A percentile compares a stretch with the other conserved stretches of the same genome.
These are phyloP conservation scores for Dicerorhinus sumatrensis DNA, from an alignment of 2,113 vertebrate genomes.

Conservation along the genomic window DNA sequence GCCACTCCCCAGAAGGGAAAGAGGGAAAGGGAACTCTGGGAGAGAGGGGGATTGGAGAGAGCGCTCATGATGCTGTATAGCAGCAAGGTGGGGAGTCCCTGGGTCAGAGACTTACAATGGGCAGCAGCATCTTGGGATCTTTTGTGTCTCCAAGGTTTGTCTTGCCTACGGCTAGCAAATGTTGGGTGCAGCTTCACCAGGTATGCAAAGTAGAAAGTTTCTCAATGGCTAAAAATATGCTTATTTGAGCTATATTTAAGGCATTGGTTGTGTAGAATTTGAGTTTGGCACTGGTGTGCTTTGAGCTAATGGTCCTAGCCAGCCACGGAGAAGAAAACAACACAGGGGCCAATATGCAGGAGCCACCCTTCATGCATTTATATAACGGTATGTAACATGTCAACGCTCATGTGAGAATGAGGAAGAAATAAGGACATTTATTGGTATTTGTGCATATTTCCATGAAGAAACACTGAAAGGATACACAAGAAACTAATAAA, in stretches of 20 bases:
- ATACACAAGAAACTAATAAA: not conserved
- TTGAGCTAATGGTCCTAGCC: not conserved
- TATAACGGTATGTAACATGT: not conserved
- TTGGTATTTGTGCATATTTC: not conserved
- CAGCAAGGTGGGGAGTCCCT: not conserved
- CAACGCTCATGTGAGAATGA: not conserved
- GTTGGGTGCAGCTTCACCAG: not conserved
- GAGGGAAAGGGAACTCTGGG: not conserved
- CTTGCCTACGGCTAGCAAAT: not conserved
- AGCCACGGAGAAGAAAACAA: not conserved
- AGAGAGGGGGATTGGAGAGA: not conserved
- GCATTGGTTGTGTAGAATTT: not conserved
- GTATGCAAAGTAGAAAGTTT: not conserved
- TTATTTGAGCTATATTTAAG: not conserved
- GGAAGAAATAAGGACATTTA: not conserved
- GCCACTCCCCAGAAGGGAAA: not conserved
- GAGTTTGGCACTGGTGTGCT: not conserved
- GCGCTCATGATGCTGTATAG: no score
- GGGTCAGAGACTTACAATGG: not conserved
- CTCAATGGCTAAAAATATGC: not conserved
- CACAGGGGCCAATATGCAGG: no score
- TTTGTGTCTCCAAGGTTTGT: not conserved
- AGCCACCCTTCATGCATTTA: not conserved
- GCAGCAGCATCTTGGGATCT: not conserved
- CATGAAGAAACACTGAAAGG: not conserved